Conservation (phyloP, 2,797 vertebrate genomes). For the Moxostoma hubbsi region DNA sequence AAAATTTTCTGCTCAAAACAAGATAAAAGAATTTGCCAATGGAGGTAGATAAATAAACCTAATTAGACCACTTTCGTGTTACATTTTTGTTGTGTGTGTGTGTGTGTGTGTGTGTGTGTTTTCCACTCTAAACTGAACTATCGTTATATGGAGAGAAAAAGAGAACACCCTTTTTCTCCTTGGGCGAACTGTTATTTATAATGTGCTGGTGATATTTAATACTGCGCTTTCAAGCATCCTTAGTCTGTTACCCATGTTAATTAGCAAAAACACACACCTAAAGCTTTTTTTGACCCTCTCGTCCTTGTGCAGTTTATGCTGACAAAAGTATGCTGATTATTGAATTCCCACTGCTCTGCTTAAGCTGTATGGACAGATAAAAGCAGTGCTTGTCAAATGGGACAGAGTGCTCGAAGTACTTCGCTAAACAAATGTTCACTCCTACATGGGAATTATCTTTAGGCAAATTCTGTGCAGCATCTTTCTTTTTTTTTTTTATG, state of each 20-base stretch:
- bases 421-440: neutral
- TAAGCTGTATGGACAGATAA: conserved; percentile 17
- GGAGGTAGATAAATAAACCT: no score
- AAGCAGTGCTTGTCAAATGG: conserved; percentile 12
- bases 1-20: no score
- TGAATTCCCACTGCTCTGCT: neutral
- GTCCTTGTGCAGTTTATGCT: neutral
- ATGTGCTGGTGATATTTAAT: neutral
- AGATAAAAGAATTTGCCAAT: no score
- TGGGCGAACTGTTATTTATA: no score
- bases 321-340: conserved; percentile 1
- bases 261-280: conserved; percentile 1
- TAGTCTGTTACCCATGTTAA: conserved; percentile 5
- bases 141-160: no score
- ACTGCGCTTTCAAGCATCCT: neutral
- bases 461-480: neutral
- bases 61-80: no score
- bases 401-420: conserved; percentile 12
- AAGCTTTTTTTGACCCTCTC: neutral
- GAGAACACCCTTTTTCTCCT: no score
- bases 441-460: conserved; percentile 18
- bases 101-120: no score
- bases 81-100: no score
- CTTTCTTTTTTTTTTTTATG: neutral
- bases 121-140: no score